phyloP scores from a whole-genome alignment of 2,888 invertebrate genomes.

The Chrysomela aeneicollis region DNA sequence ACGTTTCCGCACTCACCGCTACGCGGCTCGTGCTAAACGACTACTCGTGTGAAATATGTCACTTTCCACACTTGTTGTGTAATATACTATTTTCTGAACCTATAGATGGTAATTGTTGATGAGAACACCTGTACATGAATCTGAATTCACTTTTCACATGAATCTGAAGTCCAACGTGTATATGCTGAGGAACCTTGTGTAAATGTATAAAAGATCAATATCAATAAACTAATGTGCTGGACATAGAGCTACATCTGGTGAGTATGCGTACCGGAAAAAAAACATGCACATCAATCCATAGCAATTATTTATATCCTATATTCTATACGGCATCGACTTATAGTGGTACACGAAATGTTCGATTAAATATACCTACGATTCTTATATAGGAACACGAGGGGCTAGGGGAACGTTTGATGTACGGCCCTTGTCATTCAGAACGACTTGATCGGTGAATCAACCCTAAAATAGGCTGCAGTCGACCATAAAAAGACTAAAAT shows the following conservation, averaged over 20 bases:
- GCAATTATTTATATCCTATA: not conserved
- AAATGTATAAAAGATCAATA: not conserved
- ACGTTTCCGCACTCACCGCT: too few species aligned
- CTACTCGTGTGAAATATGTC: too few species aligned
- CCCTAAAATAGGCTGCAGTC: slow-evolving; percentile 51
- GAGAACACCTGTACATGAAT: too few species aligned
- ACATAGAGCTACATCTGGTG: not conserved
- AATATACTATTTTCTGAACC: too few species aligned
- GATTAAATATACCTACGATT: slow-evolving; percentile 24
- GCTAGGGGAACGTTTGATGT: slow-evolving; percentile 46
- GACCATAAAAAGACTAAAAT: slow-evolving; percentile 49
- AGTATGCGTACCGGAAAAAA: not conserved
- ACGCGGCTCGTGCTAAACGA: too few species aligned
- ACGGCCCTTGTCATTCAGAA: slow-evolving; percentile 50
- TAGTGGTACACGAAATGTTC: slow-evolving; percentile 17
- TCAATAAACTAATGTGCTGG: not conserved
- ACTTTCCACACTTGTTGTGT: too few species aligned
- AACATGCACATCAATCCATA: slow-evolving; percentile 2
- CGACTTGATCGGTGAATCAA: slow-evolving; percentile 53
- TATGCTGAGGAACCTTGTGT: too few species aligned
- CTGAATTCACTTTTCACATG: too few species aligned
- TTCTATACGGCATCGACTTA: slow-evolving; percentile 19
- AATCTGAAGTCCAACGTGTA: too few species aligned
- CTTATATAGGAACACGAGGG: slow-evolving; percentile 12
- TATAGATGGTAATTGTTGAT: too few species aligned